Evolutionary conservation across 2,113 vertebrate genomes (phyloP).

Genomic region (Daubentonia madagascariensis): DNA sequence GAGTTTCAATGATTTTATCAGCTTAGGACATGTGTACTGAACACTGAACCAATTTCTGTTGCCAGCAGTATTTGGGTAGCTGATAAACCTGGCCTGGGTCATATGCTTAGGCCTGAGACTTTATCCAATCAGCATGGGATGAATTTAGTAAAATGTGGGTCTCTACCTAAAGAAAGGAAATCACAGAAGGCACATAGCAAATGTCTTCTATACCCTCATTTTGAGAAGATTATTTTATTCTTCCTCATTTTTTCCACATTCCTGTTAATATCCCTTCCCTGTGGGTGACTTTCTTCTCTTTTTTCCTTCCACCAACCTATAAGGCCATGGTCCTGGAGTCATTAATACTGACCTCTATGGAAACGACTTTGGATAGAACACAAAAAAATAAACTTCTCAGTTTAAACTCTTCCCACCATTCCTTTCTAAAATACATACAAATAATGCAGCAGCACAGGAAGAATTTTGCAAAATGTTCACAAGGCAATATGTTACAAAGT

Average conservation of each 20-base stretch:
- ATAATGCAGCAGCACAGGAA: background rate
- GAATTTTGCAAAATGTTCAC: slow-evolving; percentile 37
- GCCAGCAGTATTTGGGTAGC: background rate
- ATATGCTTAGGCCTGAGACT: background rate
- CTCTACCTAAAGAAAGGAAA: background rate
- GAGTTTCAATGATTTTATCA: background rate
- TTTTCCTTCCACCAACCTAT: background rate
- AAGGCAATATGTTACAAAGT: background rate
- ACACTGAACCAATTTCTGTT: background rate
- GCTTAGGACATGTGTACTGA: background rate
- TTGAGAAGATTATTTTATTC: background rate
- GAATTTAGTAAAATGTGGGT: background rate
- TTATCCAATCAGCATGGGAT: background rate
- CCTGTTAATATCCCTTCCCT: background rate
- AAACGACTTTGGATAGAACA: background rate
- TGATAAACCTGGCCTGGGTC: too few relatives aligned
- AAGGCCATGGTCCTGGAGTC: background rate
- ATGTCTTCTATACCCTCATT: background rate
- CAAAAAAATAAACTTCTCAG: background rate
- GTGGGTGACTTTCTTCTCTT: background rate
- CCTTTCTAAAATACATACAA: background rate
- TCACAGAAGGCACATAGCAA: background rate
- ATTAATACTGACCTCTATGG: background rate
- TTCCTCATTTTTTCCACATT: background rate
- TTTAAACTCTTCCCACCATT: background rate